Conservation (phyloP, 2,113 vertebrate species). For the Phyllostomus discolor region DNA sequence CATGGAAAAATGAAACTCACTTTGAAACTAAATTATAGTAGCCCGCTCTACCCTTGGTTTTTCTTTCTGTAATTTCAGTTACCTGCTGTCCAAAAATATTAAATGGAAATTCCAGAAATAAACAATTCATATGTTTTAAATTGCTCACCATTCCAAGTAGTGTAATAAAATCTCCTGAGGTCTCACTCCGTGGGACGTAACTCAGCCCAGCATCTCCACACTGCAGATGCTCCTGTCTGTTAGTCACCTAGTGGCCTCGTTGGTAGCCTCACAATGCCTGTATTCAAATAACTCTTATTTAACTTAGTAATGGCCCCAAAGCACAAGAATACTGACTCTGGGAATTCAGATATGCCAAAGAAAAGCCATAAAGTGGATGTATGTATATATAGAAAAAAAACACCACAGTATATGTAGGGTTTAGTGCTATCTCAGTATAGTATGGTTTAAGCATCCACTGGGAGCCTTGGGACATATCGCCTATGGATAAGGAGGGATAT, state of each 20-base stretch:
- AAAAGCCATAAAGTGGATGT: not conserved
- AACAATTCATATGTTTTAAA: not conserved
- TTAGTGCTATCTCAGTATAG: not conserved
- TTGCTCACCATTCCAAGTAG: not conserved
- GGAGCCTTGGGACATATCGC: not conserved
- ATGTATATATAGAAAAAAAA: not conserved
- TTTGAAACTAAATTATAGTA: not conserved
- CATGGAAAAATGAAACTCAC: conserved; percentile 20
- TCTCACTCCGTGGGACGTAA: not conserved
- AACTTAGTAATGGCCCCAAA: not conserved
- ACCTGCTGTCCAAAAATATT: not conserved
- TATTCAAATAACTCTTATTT: not conserved
- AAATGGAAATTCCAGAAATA: not conserved
- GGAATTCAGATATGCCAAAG: not conserved
- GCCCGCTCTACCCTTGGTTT: not conserved
- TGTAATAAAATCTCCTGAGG: not conserved
- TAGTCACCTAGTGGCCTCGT: not conserved
- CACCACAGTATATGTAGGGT: not conserved
- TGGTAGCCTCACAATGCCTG: not conserved
- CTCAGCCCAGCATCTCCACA: not conserved
- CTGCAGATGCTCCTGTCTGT: not conserved
- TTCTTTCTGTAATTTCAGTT: not conserved
- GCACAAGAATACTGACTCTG: not conserved
- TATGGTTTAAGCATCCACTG: not conserved
- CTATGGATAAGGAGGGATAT: not conserved